A percentile compares a stretch with the other conserved stretches of the same genome.
Evolutionary conservation across 2,797 vertebrate species (phyloP).

Genomic region (Cyprinodon diabolis): DNA sequence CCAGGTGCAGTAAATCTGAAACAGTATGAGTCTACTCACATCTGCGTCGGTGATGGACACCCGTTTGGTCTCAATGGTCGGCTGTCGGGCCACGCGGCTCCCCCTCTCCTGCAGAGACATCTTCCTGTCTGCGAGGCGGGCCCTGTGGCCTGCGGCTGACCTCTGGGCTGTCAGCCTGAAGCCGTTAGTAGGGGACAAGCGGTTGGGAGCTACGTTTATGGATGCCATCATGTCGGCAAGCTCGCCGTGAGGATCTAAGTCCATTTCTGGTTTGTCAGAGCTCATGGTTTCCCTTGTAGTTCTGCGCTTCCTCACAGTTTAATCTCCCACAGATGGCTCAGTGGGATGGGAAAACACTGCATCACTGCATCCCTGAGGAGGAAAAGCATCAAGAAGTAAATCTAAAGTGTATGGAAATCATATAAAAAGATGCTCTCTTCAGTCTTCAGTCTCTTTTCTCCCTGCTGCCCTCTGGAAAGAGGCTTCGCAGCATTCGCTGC

Average conservation of each 20-base stretch:
- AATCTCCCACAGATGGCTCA: conserved; percentile 1
- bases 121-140: conserved; percentile 85
- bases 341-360: conserved; percentile 18
- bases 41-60: conserved; percentile 92
- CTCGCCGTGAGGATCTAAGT: conserved; percentile 76
- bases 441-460: no score
- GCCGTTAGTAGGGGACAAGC: conserved; percentile 64
- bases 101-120: conserved; percentile 92
- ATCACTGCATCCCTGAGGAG: conserved; percentile 47
- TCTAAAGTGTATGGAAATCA: background rate
- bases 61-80: conserved; percentile 91
- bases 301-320: conserved; percentile 30
- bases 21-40: conserved; percentile 66
- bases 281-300: conserved; percentile 62
- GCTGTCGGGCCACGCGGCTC: conserved; percentile 82
- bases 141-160: conserved; percentile 56
- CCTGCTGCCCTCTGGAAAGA: no score
- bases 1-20: background rate
- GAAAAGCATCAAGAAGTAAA: background rate
- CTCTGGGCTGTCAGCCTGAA: conserved; percentile 65
- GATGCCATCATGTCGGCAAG: conserved; percentile 89
- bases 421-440: no score
- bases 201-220: conserved; percentile 81
- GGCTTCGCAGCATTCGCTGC: no score
- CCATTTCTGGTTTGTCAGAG: conserved; percentile 60